These are phyloP conservation scores for Thalassophryne amazonica DNA, from an alignment of 2,797 vertebrate genomes.

Conservation along the genomic window DNA sequence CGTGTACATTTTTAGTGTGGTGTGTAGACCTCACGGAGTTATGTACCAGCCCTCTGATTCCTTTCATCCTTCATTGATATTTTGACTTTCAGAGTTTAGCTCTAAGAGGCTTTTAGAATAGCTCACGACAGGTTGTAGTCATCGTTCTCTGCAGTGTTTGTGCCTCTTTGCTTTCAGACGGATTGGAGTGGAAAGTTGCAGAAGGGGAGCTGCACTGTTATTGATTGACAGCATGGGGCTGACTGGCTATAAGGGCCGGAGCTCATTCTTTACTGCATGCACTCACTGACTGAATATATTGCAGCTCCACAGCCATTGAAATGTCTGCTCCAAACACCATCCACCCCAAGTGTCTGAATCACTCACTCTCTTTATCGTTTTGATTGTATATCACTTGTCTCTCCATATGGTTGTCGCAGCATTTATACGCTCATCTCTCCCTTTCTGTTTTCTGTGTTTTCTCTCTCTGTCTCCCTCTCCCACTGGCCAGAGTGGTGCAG, in stretches of 20 bases:
- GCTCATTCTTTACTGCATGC: constrained; percentile 31
- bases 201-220: constrained; percentile 41
- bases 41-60: too few relatives aligned
- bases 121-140: neutral
- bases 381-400: constrained; percentile 13
- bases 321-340: constrained; percentile 3
- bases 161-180: constrained; percentile 39
- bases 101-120: neutral
- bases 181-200: constrained; percentile 30
- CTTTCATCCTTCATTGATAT: too few relatives aligned
- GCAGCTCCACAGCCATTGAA: neutral
- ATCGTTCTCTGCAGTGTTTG: constrained; percentile 6
- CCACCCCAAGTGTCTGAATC: neutral
- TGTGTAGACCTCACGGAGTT: too few relatives aligned
- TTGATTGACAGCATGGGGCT: constrained; percentile 63
- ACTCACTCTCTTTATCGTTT: constrained; percentile 9
- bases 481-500: constrained; percentile 59
- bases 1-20: too few relatives aligned
- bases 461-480: constrained; percentile 3
- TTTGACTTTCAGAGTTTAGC: too few relatives aligned
- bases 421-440: constrained; percentile 2
- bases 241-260: constrained; percentile 23
- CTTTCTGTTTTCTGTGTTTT: neutral
- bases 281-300: constrained; percentile 5
- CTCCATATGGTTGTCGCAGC: constrained; percentile 17